These are phyloP conservation scores for Pollenia griseotomentosa DNA, from an alignment of 2,888 invertebrate genomes.

Conservation along the genomic window DNA sequence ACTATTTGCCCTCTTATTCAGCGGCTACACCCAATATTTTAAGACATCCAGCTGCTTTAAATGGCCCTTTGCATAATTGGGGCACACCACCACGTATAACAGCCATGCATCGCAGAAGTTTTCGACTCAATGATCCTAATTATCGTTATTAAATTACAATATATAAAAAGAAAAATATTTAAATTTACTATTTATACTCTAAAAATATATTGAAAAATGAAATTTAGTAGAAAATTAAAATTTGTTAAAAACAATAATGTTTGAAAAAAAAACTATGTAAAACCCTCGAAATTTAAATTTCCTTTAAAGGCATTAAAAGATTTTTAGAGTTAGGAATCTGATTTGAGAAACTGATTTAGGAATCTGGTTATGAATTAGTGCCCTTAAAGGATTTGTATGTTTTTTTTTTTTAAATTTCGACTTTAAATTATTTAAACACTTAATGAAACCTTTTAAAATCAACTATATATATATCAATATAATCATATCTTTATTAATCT, in stretches of 20 bases:
- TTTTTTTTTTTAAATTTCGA: too few species aligned
- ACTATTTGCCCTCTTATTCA: conserved; percentile 77
- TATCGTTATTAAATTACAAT: conserved; percentile 78
- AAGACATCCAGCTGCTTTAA: conserved; percentile 65
- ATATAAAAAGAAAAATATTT: conserved; percentile 47
- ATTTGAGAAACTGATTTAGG: too few species aligned
- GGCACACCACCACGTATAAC: conserved; percentile 84
- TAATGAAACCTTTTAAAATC: conserved; percentile 17
- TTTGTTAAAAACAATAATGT: conserved; percentile 65
- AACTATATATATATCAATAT: conserved; percentile 73
- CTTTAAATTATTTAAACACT: conserved; percentile 20
- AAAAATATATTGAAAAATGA: conserved; percentile 65
- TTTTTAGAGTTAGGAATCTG: too few species aligned
- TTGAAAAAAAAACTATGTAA: conserved; percentile 23
- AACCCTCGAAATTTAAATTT: too few species aligned
- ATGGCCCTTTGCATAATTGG: conserved; percentile 78
- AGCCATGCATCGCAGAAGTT: conserved; percentile 84
- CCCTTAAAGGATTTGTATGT: too few species aligned
- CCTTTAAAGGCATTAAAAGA: conserved; percentile 32
- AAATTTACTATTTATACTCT: conserved; percentile 3
- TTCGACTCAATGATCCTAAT: conserved; percentile 79
- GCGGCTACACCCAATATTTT: conserved; percentile 67
- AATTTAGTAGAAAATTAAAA: conserved; percentile 70
- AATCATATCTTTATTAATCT: conserved; percentile 63
- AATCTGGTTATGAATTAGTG: too few species aligned